These are phyloP conservation scores for Hydrolagus affinis DNA, from an alignment of 2,113 vertebrate genomes.

Conservation along the genomic window DNA sequence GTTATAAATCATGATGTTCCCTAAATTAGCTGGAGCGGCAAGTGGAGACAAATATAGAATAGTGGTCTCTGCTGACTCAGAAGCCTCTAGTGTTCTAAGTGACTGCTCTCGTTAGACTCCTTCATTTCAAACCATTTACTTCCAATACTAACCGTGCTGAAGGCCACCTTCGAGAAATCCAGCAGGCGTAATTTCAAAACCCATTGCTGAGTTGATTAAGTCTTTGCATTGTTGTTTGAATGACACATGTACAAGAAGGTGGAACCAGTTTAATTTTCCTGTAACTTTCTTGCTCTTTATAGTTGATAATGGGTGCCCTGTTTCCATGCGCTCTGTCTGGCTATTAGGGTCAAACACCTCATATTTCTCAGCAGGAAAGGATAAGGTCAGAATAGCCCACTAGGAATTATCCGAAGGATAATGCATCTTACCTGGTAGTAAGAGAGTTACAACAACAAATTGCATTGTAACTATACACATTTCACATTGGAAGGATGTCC, in stretches of 20 bases:
- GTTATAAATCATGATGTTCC: conserved; percentile 42
- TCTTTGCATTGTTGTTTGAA: not conserved
- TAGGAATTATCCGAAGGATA: too few species aligned
- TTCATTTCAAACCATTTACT: not conserved
- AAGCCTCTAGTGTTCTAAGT: conserved; percentile 42
- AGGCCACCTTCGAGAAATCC: not conserved
- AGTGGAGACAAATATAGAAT: conserved; percentile 51
- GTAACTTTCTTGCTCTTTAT: not conserved
- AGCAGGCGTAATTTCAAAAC: not conserved
- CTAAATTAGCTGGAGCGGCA: conserved; percentile 52
- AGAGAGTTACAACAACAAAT: too few species aligned
- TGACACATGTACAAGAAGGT: not conserved
- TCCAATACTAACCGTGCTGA: not conserved
- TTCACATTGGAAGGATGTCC: too few species aligned
- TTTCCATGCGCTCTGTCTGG: not conserved
- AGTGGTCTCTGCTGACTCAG: conserved; percentile 53
- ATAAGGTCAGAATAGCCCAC: too few species aligned
- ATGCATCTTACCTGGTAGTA: too few species aligned
- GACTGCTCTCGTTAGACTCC: not conserved
- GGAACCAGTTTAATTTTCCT: not conserved
- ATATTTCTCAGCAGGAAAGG: too few species aligned
- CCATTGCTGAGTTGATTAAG: not conserved
- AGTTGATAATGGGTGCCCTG: not conserved
- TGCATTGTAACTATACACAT: too few species aligned
- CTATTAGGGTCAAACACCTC: too few species aligned